Conservation (phyloP, 1,140 invertebrate species). For the Episyrphus balteatus region DNA sequence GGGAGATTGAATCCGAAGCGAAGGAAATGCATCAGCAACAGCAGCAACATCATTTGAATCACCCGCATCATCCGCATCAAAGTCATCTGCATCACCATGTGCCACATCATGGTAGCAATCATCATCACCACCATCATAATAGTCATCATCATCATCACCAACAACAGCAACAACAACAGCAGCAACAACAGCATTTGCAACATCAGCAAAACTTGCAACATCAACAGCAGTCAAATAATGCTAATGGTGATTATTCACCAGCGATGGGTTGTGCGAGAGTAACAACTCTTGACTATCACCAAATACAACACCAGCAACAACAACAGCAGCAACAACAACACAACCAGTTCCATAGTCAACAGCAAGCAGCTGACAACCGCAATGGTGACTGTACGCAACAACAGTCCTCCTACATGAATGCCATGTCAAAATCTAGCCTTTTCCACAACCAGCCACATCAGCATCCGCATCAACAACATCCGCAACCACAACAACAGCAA, state of each 20-base stretch:
- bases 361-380: not conserved
- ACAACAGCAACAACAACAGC: conserved; percentile 5
- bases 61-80: conserved; percentile 17
- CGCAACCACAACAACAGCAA: conserved; percentile 2
- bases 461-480: conserved; percentile 5
- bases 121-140: conserved; percentile 10
- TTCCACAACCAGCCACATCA: conserved; percentile 1
- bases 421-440: not conserved
- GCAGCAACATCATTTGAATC: conserved; percentile 22
- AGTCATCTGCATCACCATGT: conserved; percentile 15
- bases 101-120: conserved; percentile 15
- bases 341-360: conserved; percentile 3
- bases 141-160: conserved; percentile 12
- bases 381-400: conserved; percentile 8
- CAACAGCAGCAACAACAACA: conserved; percentile 10
- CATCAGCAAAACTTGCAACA: conserved; percentile 11
- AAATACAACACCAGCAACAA: conserved; percentile 16
- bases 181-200: conserved; percentile 12
- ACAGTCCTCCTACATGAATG: not conserved
- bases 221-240: conserved; percentile 13
- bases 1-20: conserved; percentile 75
- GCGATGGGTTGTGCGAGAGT: conserved; percentile 27
- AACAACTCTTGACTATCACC: conserved; percentile 31
- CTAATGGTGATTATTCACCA: conserved; percentile 21
- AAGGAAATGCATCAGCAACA: conserved; percentile 41